A percentile compares a stretch with the other conserved stretches of the same genome.
Conservation (phyloP, 1,140 invertebrate genomes). For the Zaprionus taronus region DNA sequence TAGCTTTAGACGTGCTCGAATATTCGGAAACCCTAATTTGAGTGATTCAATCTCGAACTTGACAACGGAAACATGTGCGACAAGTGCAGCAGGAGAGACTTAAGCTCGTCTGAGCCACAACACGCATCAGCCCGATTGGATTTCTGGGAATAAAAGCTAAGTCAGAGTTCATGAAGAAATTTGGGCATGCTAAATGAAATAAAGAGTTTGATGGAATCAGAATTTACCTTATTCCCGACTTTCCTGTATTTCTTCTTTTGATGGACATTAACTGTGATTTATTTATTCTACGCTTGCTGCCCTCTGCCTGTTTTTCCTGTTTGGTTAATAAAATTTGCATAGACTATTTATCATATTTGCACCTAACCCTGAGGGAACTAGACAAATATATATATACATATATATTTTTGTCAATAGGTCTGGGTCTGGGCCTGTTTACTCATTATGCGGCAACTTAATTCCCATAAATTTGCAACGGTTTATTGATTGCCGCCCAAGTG, state of each 20-base stretch:
- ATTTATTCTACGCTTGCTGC: neutral
- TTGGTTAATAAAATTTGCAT: slow-evolving; percentile 8
- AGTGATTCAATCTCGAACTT: neutral
- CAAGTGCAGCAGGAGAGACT: neutral
- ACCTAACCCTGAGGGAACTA: slow-evolving; percentile 4
- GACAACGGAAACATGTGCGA: neutral
- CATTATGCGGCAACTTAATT: slow-evolving; percentile 52
- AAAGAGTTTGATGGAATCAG: no score
- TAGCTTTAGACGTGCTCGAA: neutral
- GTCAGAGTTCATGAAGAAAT: neutral
- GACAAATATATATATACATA: slow-evolving; percentile 1
- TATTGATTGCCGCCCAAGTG: slow-evolving; percentile 51
- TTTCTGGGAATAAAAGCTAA: neutral
- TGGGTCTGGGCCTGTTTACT: slow-evolving; percentile 21
- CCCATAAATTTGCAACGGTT: slow-evolving; percentile 50
- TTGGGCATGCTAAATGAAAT: no score
- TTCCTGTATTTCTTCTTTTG: neutral
- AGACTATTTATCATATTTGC: slow-evolving; percentile 28
- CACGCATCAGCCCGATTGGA: neutral
- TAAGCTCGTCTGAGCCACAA: slow-evolving; percentile 1
- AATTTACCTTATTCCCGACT: no score
- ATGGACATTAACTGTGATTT: neutral
- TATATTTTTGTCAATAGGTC: neutral
- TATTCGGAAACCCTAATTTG: neutral
- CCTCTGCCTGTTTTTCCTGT: neutral